Evolutionary conservation across 1,140 invertebrate genomes (phyloP).

Genomic region (Eumaeus atala): DNA sequence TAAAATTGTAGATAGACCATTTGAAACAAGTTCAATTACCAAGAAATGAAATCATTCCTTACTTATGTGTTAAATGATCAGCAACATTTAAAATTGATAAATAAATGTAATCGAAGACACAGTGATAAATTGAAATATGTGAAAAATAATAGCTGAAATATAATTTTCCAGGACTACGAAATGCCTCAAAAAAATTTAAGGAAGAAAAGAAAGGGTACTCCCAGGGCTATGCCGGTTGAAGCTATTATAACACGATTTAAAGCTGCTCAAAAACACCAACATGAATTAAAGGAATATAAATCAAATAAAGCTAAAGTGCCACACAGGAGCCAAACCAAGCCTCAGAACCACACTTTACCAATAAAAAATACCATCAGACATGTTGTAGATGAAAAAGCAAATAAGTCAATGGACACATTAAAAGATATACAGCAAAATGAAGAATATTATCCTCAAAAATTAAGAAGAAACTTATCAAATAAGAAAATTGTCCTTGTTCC

Average conservation of each 20-base stretch:
- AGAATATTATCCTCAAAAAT: slow-evolving; percentile 41
- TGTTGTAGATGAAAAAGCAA: slow-evolving; percentile 1
- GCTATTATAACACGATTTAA: slow-evolving; percentile 44
- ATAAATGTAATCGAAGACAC: no score
- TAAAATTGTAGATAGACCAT: no score
- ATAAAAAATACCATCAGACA: no score
- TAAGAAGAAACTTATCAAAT: slow-evolving; percentile 24
- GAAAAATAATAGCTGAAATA: background rate
- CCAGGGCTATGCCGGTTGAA: slow-evolving; percentile 29
- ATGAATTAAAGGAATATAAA: slow-evolving; percentile 17
- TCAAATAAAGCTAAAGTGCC: background rate
- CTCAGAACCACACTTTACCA: background rate
- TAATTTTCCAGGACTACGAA: slow-evolving; percentile 5
- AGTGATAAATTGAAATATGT: no score
- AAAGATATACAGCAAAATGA: slow-evolving; percentile 11
- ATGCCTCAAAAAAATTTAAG: slow-evolving; percentile 23
- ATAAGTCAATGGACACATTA: slow-evolving; percentile 2
- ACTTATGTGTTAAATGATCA: no score
- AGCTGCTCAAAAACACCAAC: slow-evolving; percentile 27
- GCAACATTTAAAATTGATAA: no score
- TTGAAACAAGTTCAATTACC: no score
- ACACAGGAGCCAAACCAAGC: slow-evolving; percentile 1
- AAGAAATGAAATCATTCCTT: no score
- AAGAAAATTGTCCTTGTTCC: slow-evolving; percentile 39
- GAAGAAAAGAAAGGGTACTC: slow-evolving; percentile 11